Conservation (phyloP, 2,888 invertebrate species). For the Rhogogaster chlorosoma region DNA sequence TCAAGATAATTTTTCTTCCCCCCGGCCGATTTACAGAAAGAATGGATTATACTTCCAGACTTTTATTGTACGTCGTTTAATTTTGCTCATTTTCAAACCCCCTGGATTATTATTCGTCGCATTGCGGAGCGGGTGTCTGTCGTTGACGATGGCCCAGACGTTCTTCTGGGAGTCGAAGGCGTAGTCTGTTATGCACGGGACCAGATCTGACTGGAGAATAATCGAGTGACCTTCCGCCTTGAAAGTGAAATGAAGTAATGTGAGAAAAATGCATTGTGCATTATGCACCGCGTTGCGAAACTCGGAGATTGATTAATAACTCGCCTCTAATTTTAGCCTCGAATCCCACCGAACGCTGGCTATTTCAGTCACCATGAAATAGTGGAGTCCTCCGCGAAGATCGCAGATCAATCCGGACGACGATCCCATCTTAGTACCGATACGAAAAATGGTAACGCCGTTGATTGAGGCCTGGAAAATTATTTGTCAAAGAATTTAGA, state of each 20-base stretch:
- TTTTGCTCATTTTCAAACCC: constrained; percentile 27
- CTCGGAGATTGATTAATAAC: neutral
- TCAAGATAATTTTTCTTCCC: neutral
- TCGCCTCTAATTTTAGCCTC: constrained; percentile 70
- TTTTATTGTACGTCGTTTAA: constrained; percentile 55
- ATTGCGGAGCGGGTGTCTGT: constrained; percentile 55
- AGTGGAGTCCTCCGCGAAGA: constrained; percentile 75
- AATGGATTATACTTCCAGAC: constrained; percentile 57
- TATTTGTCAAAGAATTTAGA: neutral
- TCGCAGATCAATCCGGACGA: constrained; percentile 77
- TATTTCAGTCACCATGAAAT: constrained; percentile 77
- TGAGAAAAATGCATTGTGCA: neutral
- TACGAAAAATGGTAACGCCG: constrained; percentile 60
- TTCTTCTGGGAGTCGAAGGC: constrained; percentile 62
- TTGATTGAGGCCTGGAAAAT: constrained; percentile 52
- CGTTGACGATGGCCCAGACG: constrained; percentile 66
- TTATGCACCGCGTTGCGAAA: neutral
- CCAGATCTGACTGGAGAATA: constrained; percentile 64
- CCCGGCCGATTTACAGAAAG: neutral
- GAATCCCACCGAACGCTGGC: constrained; percentile 78
- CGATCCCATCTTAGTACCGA: constrained; percentile 77
- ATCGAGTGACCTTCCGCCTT: constrained; percentile 66
- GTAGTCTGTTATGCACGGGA: constrained; percentile 67
- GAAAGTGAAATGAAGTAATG: constrained; percentile 12
- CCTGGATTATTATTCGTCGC: neutral